Percentiles rank a stretch among this genome's conserved stretches.
Conservation (phyloP, 64 coral and sea anemone species). For the Actinia tenebrosa region DNA sequence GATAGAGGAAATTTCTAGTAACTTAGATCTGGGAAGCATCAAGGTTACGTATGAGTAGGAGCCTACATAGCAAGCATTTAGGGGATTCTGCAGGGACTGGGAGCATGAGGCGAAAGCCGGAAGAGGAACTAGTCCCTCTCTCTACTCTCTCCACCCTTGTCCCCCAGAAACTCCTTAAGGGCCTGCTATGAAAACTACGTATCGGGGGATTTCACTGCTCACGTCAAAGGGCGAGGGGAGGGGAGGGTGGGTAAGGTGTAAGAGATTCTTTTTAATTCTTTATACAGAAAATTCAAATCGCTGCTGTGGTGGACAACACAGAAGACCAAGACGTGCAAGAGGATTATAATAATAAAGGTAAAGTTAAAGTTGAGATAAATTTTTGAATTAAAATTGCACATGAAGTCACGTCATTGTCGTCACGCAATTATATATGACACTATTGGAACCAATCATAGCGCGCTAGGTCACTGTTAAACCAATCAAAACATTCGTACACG, state of each 20-base stretch:
- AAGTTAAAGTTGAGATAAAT: neutral
- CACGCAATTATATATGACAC: too few species aligned
- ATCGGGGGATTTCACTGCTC: neutral
- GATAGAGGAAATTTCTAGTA: conserved; percentile 64
- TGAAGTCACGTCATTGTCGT: too few species aligned
- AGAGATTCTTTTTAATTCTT: neutral
- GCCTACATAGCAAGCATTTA: too few species aligned
- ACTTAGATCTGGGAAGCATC: conserved; percentile 70
- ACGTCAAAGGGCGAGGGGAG: neutral
- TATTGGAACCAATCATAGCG: too few species aligned
- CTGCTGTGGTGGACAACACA: conserved; percentile 25
- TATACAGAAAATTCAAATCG: conserved; percentile 79
- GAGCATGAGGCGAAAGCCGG: too few species aligned
- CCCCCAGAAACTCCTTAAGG: too few species aligned
- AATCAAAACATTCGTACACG: too few species aligned
- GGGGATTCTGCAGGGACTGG: too few species aligned
- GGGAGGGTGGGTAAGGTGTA: neutral
- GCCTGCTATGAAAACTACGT: neutral
- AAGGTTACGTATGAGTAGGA: conserved; percentile 36
- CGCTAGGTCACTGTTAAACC: too few species aligned
- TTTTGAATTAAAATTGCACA: too few species aligned
- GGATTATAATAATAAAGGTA: conserved; percentile 54
- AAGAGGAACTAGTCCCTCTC: too few species aligned
- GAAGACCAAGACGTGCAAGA: conserved; percentile 41
- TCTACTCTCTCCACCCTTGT: too few species aligned